Base-by-base conservation (phyloP, 2,888 invertebrate genomes). In the Lasiommata megera region DNA sequence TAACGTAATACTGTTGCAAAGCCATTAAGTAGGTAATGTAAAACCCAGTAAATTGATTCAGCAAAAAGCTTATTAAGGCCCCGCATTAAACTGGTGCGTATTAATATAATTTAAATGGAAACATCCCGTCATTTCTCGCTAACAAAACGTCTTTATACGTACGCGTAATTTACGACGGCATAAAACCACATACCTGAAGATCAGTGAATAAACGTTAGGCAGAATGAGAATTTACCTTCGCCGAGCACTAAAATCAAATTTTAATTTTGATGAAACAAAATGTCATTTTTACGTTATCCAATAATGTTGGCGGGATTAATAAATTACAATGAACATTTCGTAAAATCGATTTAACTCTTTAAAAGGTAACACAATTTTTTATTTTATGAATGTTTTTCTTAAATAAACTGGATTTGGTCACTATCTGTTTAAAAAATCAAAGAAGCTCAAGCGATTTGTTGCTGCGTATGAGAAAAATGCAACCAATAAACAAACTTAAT, bases 111-210 rank as follows among this genome's bases (percentile, higher is more conserved):
- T 84, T 82, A 83, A 87, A 87, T 85, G 81, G 80, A 84, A 86
- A 80, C 76, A 80, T 82, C 80, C 73, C 67, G 71, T 69, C 70
- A 73, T 77, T 76, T 71, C 73, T 66, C 67, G 66, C 71, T 76
- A 76, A 86, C 80, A 82, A 82, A 87, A 88, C 85, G 82, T 87
- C 88, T 88, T 86, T 88, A 88, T 88, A 76, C 81, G 71, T 73
- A 69, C 68, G 66, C 64, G 64, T 84, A 75, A 87, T 89, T 88
- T 89, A 89, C 79, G 84, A 72, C 68, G 76, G 79, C 68, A 80
- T 89, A 88, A 89, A 89, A 73, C 78, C 70, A 66, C 68, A 77
- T 79, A 85, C 80, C 80, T 83, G 80, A 86, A 80, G 82, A 82
- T 81, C 82, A 74, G 70, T 75, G 84, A 75, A 83, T 84, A 84